These are phyloP conservation scores for Ptychoptera contaminata DNA, from an alignment of 2,888 invertebrate genomes.

Conservation along the genomic window DNA sequence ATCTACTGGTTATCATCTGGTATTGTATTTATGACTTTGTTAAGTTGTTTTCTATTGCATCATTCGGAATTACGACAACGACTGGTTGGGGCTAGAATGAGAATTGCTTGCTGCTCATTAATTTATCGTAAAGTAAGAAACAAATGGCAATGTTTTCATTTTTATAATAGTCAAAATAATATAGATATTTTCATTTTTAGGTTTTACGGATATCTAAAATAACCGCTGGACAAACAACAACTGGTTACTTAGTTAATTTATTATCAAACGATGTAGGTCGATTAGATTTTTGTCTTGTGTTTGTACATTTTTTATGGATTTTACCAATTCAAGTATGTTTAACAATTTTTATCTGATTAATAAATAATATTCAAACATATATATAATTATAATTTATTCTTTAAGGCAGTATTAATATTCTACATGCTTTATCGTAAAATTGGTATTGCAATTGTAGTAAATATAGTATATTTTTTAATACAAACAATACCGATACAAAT, in stretches of 20 bases:
- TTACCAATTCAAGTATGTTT: conserved; percentile 42
- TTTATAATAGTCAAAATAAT: too few relatives aligned
- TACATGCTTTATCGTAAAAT: conserved; percentile 55
- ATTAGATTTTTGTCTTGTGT: conserved; percentile 62
- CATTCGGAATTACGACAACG: conserved; percentile 30
- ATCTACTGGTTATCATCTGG: conserved; percentile 22
- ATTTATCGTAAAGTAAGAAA: conserved; percentile 41
- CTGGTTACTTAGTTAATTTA: conserved; percentile 77
- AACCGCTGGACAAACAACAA: conserved; percentile 23
- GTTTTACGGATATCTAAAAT: conserved; percentile 15
- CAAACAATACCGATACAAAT: conserved; percentile 60
- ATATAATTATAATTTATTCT: too few relatives aligned
- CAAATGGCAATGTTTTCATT: conserved; percentile 2
- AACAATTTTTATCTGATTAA: not conserved
- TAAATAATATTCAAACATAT: not conserved
- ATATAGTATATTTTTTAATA: conserved; percentile 55
- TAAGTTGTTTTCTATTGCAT: conserved; percentile 21
- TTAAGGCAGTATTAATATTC: conserved; percentile 34
- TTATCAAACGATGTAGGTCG: conserved; percentile 78
- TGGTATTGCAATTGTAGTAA: conserved; percentile 49
- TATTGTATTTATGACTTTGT: conserved; percentile 22
- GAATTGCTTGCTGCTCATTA: conserved; percentile 41
- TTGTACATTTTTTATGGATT: conserved; percentile 66
- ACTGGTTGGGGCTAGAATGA: conserved; percentile 37
- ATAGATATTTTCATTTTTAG: too few relatives aligned